Evolutionary conservation across 2,888 invertebrate species (phyloP).

Genomic region (Lasius platythorax): DNA sequence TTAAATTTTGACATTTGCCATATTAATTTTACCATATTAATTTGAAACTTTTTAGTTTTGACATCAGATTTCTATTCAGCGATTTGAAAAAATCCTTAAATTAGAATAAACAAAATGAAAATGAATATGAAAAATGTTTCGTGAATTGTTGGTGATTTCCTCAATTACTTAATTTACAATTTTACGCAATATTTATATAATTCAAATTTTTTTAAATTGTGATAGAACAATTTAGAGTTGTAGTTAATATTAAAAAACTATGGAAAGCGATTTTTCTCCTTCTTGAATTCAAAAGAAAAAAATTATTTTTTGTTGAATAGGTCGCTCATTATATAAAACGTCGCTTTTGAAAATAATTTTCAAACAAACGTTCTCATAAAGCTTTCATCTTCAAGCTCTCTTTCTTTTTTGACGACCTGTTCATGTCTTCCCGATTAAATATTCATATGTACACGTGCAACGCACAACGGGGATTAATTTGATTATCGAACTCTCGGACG

Average conservation of each 20-base stretch:
- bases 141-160: neutral
- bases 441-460: neutral
- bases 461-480: conserved; percentile 44
- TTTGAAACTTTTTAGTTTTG: neutral
- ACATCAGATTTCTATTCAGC: neutral
- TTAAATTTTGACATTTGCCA: neutral
- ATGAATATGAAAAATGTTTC: neutral
- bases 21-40: neutral
- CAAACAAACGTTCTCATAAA: too few relatives aligned
- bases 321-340: neutral
- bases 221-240: neutral
- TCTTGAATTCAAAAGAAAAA: neutral
- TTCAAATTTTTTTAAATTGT: neutral
- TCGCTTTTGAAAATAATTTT: neutral
- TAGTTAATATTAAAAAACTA: neutral
- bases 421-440: neutral
- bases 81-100: neutral
- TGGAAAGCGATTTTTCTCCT: neutral
- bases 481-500: conserved; percentile 57
- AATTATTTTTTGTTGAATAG: neutral
- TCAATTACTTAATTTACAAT: neutral
- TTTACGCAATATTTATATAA: neutral
- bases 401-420: neutral
- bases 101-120: neutral
- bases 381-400: neutral